Conservation (phyloP, 2,888 invertebrate genomes). For the Mystacides longicornis region DNA sequence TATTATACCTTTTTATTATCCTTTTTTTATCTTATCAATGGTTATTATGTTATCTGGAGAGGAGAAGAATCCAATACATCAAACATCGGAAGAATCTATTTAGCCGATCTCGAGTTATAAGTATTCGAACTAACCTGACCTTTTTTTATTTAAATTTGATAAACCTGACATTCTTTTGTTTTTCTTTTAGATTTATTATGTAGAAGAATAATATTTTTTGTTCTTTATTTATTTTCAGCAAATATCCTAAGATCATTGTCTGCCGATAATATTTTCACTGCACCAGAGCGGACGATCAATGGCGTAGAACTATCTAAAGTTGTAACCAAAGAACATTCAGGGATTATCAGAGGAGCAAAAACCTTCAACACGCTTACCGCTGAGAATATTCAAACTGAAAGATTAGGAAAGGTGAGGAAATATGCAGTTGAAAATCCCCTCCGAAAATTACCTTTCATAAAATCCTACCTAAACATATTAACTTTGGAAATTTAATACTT, state of each 20-base stretch:
- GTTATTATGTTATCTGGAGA: too few relatives aligned
- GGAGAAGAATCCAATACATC: too few relatives aligned
- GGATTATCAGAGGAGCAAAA: slow-evolving; percentile 20
- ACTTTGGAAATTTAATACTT: neutral
- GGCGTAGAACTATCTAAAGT: slow-evolving; percentile 19
- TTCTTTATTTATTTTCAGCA: slow-evolving; percentile 5
- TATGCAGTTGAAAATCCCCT: too few relatives aligned
- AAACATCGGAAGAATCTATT: too few relatives aligned
- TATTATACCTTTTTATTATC: neutral
- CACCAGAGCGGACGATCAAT: slow-evolving; percentile 16
- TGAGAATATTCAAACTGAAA: slow-evolving; percentile 12
- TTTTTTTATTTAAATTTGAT: too few relatives aligned
- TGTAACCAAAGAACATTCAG: slow-evolving; percentile 15
- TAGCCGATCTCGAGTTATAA: too few relatives aligned
- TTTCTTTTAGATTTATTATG: neutral
- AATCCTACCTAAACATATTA: too few relatives aligned
- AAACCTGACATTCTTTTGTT: neutral
- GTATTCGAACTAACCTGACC: too few relatives aligned
- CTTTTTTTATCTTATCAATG: neutral
- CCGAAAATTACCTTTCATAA: too few relatives aligned
- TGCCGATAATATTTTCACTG: slow-evolving; percentile 17
- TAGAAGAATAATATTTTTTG: neutral
- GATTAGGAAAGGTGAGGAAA: slow-evolving; percentile 18
- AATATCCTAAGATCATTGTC: slow-evolving; percentile 11
- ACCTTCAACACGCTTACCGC: slow-evolving; percentile 16